A percentile compares a stretch with the other conserved stretches of the same genome.
phyloP scores from a whole-genome alignment of 2,888 invertebrate genomes.

The Lithosia quadra region DNA sequence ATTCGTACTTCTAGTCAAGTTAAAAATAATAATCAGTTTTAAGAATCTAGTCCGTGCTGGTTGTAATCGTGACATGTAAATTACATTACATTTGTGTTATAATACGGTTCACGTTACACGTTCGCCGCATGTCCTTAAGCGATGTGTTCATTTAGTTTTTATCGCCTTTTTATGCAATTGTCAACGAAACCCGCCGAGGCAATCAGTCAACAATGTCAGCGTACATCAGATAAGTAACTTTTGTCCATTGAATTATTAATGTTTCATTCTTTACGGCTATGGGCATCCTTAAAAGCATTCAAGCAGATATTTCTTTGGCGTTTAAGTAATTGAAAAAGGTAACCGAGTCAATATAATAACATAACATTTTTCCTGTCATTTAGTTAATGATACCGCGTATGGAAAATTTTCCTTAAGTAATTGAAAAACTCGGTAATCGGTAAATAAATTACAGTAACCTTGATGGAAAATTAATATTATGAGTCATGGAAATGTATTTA shows the following conservation, averaged over 20 bases:
- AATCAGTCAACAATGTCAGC: conserved; percentile 13
- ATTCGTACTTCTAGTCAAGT: neutral
- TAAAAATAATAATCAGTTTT: neutral
- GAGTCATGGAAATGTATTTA: neutral
- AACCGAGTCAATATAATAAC: conserved; percentile 8
- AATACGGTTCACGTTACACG: conserved; percentile 5
- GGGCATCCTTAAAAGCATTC: neutral
- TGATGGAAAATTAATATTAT: conserved; percentile 3
- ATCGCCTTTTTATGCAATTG: conserved; percentile 12
- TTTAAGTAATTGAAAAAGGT: conserved; percentile 7
- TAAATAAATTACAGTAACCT: conserved; percentile 7
- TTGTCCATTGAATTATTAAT: neutral
- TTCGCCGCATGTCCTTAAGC: conserved; percentile 13
- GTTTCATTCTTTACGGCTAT: neutral
- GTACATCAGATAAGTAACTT: neutral
- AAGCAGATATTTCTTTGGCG: conserved; percentile 4
- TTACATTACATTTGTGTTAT: neutral
- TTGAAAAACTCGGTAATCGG: conserved; percentile 8
- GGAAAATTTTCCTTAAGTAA: conserved; percentile 16
- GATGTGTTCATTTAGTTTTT: conserved; percentile 22
- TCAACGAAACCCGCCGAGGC: conserved; percentile 1
- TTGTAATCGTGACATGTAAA: conserved; percentile 9
- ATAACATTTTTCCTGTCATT: conserved; percentile 17
- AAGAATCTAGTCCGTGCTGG: neutral
- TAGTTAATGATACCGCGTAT: neutral